A percentile compares a stretch with the other conserved stretches of the same genome.
Conservation (phyloP, 2,797 vertebrate genomes). For the Erpetoichthys calabaricus region DNA sequence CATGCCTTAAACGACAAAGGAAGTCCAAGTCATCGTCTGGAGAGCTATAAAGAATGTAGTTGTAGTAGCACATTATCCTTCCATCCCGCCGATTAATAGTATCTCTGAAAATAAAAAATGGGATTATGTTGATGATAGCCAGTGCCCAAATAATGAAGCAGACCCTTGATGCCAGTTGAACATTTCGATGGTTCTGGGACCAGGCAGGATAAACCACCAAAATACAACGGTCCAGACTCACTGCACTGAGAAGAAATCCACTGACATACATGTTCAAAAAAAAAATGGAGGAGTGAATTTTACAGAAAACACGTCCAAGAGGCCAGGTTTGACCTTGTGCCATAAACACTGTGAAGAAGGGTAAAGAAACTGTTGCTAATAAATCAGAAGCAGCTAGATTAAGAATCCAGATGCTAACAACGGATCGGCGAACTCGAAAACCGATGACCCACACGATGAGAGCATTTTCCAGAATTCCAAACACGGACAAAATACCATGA, state of each 20-base stretch:
- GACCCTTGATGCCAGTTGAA: conserved; percentile 17
- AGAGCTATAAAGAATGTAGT: conserved; percentile 11
- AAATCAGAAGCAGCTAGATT: conserved; percentile 42
- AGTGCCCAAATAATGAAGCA: conserved; percentile 31
- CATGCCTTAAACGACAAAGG: conserved; percentile 22
- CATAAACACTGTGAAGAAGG: conserved; percentile 40
- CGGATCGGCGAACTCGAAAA: conserved; percentile 29
- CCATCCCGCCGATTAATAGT: background rate
- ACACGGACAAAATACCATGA: conserved; percentile 33
- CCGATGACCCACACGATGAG: conserved; percentile 38
- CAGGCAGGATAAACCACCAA: conserved; percentile 34
- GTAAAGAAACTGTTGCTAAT: conserved; percentile 32
- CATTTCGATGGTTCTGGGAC: conserved; percentile 35
- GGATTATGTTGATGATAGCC: conserved; percentile 31
- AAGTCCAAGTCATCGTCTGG: background rate
- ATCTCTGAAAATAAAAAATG: conserved; percentile 40
- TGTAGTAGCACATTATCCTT: conserved; percentile 33
- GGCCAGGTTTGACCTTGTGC: conserved; percentile 34
- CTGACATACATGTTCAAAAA: conserved; percentile 49
- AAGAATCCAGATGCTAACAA: conserved; percentile 44
- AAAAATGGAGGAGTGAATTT: conserved; percentile 34
- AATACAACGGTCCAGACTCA: conserved; percentile 41
- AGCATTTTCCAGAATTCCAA: conserved; percentile 40
- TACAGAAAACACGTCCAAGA: conserved; percentile 31
- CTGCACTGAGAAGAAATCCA: conserved; percentile 32